Base-by-base conservation (phyloP, 92 coral and sea anemone species). In the Paramuricea clavata region DNA sequence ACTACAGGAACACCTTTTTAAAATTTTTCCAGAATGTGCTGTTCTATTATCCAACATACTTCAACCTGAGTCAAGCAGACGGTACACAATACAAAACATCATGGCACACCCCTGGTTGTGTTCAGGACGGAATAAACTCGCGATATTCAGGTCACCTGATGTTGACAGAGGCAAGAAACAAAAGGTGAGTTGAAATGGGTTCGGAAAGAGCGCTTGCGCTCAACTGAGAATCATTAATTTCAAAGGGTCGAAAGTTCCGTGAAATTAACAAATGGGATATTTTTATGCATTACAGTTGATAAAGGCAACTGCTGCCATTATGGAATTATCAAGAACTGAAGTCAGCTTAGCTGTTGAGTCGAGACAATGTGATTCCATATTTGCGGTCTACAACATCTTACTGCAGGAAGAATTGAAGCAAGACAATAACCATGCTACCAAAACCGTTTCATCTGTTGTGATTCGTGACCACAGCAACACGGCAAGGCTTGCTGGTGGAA, bases 51-150 rank as follows among this genome's bases (percentile, higher is more conserved):
- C 91, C 49, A 95, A 92, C 43, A 81, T 96, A 0, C 89, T 96
- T 19, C 95, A 96, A 60, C 98, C 99, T 72, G 91, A 89, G 64
- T 92, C 98, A 28, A 83, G 78, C 39, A 82, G 93, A 79, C 93
- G 99, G 8, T 85, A 91, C 44, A 89, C 94, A 81, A 85, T 96
- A 19, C 52, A 78, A 26, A 91, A 96, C 31, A 86, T 90, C 52
- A 94, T 96, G 93, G 86, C 69, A 72, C 99, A 96, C 85, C 93
- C 95, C 64, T 96, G 99, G 99, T 94, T 98, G 5, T 85, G 81
- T 26, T 87, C 91, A 12, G 94, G 95, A 32, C 73, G 87, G 30
- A 82, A 80, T 23, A 93, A 95, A 8, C 78, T 91, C 11, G 81
- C 78, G 3, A 93, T 95, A 0, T 93, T 85, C 81, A 12, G 87